Evolutionary conservation across 2,797 vertebrate species (phyloP).

Genomic region (Meriones psammophilus): DNA sequence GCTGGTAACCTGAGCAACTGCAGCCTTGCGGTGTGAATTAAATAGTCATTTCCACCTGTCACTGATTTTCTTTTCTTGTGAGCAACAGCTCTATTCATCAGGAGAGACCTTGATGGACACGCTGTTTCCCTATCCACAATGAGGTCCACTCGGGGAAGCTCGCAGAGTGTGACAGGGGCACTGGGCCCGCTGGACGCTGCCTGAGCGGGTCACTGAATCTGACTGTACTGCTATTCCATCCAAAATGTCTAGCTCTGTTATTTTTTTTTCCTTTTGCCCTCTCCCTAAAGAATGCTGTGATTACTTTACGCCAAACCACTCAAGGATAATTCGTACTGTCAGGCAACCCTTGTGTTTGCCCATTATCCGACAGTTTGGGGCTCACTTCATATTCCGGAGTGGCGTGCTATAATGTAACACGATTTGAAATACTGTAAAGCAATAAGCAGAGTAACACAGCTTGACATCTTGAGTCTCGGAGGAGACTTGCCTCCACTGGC

Average conservation of each 20-base stretch:
- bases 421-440: conserved; percentile 78
- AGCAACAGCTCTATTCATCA: conserved; percentile 63
- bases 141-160: neutral
- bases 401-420: conserved; percentile 32
- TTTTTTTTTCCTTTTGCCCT: neutral
- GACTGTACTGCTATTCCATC: conserved; percentile 9
- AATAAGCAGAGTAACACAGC: conserved; percentile 69
- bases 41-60: conserved; percentile 48
- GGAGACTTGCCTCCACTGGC: conserved; percentile 64
- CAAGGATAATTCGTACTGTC: conserved; percentile 77
- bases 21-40: conserved; percentile 6
- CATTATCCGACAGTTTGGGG: conserved; percentile 69
- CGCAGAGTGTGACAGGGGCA: neutral
- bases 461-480: conserved; percentile 83
- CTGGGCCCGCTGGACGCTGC: neutral
- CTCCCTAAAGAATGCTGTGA: conserved; percentile 53
- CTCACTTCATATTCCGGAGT: conserved; percentile 74
- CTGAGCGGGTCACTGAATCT: conserved; percentile 47
- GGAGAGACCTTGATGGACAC: conserved; percentile 7
- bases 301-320: conserved; percentile 73
- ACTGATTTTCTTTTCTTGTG: conserved; percentile 62
- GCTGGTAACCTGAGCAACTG: neutral
- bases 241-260: neutral
- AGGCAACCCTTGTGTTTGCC: conserved; percentile 65
- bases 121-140: neutral